These are phyloP conservation scores for Trochalopteron elliotii DNA, from an alignment of 2,113 vertebrate genomes.

Conservation along the genomic window DNA sequence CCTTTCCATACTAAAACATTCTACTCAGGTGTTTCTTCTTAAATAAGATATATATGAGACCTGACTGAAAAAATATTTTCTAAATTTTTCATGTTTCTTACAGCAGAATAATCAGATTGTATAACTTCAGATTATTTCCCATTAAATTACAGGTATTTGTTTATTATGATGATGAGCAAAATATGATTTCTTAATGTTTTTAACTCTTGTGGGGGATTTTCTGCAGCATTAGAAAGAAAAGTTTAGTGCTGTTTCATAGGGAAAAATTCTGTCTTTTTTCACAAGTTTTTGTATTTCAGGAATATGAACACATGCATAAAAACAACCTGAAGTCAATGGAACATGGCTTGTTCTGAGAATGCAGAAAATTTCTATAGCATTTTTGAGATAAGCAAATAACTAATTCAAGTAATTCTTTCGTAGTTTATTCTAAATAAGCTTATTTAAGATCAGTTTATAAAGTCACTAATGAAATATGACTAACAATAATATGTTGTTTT, in stretches of 20 bases:
- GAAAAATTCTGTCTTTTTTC: background rate
- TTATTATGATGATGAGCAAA: background rate
- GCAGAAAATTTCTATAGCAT: background rate
- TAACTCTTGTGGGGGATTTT: accelerated
- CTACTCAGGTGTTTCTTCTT: background rate
- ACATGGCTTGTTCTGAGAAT: background rate
- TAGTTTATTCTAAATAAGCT: background rate
- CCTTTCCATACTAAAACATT: background rate
- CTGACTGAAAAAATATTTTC: background rate
- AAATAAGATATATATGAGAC: background rate
- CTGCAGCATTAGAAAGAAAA: background rate
- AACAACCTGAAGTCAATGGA: accelerated
- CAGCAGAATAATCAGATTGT: background rate
- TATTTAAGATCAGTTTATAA: background rate
- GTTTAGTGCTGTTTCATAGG: background rate
- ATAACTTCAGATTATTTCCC: background rate
- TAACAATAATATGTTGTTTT: background rate
- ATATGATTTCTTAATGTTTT: background rate
- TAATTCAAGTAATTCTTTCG: background rate
- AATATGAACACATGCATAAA: background rate
- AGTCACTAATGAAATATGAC: background rate
- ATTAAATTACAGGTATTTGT: background rate
- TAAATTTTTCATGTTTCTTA: background rate
- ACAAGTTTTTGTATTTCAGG: background rate
- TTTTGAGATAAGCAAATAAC: background rate